A percentile compares a stretch with the other conserved stretches of the same genome.
Evolutionary conservation across 2,797 vertebrate genomes (phyloP).

Genomic region (Moxostoma hubbsi): DNA sequence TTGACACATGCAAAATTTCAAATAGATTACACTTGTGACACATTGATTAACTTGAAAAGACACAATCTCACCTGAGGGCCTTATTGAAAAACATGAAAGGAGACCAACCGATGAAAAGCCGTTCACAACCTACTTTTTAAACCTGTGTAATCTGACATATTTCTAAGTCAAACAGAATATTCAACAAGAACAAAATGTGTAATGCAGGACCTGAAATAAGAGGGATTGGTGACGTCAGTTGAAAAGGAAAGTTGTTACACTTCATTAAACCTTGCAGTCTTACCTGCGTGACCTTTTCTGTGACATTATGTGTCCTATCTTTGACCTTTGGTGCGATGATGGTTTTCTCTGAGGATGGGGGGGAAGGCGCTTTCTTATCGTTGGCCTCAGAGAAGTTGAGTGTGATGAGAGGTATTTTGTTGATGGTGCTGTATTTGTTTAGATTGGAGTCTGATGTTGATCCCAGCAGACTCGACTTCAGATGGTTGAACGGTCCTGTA

Average conservation of each 20-base stretch:
- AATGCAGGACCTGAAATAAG: too few relatives aligned
- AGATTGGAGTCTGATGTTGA: slow-evolving; percentile 98
- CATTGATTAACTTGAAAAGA: slow-evolving; percentile 1
- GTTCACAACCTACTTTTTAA: not conserved
- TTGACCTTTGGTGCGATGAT: slow-evolving; percentile 99
- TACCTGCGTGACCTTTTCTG: slow-evolving; percentile 99
- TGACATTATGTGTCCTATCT: slow-evolving; percentile 98
- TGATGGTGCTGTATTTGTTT: slow-evolving; percentile 99
- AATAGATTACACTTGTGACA: not conserved
- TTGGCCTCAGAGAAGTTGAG: slow-evolving; percentile 93
- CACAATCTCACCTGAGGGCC: slow-evolving; percentile 4
- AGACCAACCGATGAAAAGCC: not conserved
- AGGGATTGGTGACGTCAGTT: too few relatives aligned
- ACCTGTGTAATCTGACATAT: not conserved
- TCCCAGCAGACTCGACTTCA: slow-evolving; percentile 95
- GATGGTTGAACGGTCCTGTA: slow-evolving; percentile 94
- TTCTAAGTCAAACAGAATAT: too few relatives aligned
- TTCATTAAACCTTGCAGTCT: not conserved
- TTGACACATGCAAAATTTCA: not conserved
- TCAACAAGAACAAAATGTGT: too few relatives aligned
- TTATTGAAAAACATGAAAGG: not conserved
- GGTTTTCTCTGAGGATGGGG: slow-evolving; percentile 92
- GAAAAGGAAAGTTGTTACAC: too few relatives aligned
- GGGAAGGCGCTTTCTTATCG: slow-evolving; percentile 93
- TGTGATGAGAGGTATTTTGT: slow-evolving; percentile 97